Conservation (phyloP, 2,888 invertebrate species). For the Tenthredo amoena region DNA sequence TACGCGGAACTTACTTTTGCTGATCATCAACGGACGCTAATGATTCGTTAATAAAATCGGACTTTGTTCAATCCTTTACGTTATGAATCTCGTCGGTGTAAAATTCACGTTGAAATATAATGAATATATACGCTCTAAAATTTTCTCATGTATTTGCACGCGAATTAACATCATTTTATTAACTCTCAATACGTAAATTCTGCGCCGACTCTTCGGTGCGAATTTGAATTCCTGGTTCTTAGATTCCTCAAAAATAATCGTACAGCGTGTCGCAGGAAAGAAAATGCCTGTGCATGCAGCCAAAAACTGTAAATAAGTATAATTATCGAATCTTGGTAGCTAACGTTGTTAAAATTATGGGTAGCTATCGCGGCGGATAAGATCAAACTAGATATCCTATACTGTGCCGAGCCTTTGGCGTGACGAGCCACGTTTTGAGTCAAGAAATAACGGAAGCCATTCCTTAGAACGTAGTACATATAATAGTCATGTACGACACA, state of each 20-base stretch:
- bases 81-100: too few relatives aligned
- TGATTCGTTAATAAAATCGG: background rate
- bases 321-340: background rate
- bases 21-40: background rate
- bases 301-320: background rate
- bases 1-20: background rate
- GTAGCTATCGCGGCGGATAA: background rate
- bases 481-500: background rate
- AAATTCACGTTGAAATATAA: too few relatives aligned
- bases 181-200: background rate
- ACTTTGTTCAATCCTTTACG: background rate
- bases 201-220: too few relatives aligned
- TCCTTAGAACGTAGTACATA: background rate
- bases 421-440: slow-evolving; percentile 45
- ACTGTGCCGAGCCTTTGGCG: slow-evolving; percentile 1
- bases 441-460: slow-evolving; percentile 35
- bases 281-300: background rate
- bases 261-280: background rate
- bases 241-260: background rate
- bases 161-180: background rate
- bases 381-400: background rate
- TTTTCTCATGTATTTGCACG: background rate
- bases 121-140: background rate
- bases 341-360: background rate
- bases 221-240: too few relatives aligned